Evolutionary conservation across 2,888 invertebrate genomes (phyloP), one percentile per base, ranked within the genome.

Genomic region (Oxyscelio sp.): DNA sequence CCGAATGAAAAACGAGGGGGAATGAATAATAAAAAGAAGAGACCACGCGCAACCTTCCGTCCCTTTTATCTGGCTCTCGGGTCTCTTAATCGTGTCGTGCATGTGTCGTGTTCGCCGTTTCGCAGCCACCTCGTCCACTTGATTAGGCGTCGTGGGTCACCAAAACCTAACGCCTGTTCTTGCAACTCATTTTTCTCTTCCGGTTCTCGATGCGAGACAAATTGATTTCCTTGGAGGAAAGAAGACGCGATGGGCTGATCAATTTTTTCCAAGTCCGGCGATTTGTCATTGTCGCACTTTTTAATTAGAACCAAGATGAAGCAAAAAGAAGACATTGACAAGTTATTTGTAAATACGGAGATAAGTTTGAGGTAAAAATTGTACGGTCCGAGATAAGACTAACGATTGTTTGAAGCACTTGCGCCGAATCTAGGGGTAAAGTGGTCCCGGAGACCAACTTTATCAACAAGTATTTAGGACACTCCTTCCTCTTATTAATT

Each of bases 1-100:
- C 17, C 8, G 21, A 13, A 21, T 9, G 31, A n/a, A 22, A 48
- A 59, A 58, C 59, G 66, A 63, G 66, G 78, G 63, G 54, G 34
- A n/a, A 68, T 43, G 68, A 78, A 78, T 70, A 78, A 78, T 68
- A 63, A 79, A 66, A 50, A 48, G 75, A 40, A 17, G 58, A 40
- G 68, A 50, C 38, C 65, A 13, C 56, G 50, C 34, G 21, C 52
- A 22, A 13, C 38, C 68, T 58, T 73, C 15, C 24, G 43, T 34
- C 48, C 31, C 58, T 34, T 61, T 68, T 13, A 31, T 45, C 19
- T 22, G 8, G 31, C 34, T 34, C 34, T 2, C 9, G 21, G 17
- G 43, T 5, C 48, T 27, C 56, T 45, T 22, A 48, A 38, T 63
- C 54, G 54, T 4, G 54, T 24, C 27, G 43, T 34, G 63, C 34